Percentiles rank a stretch among this genome's conserved stretches.
Evolutionary conservation across 2,113 vertebrate species (phyloP).

Genomic region (Eurystomus gularis): DNA sequence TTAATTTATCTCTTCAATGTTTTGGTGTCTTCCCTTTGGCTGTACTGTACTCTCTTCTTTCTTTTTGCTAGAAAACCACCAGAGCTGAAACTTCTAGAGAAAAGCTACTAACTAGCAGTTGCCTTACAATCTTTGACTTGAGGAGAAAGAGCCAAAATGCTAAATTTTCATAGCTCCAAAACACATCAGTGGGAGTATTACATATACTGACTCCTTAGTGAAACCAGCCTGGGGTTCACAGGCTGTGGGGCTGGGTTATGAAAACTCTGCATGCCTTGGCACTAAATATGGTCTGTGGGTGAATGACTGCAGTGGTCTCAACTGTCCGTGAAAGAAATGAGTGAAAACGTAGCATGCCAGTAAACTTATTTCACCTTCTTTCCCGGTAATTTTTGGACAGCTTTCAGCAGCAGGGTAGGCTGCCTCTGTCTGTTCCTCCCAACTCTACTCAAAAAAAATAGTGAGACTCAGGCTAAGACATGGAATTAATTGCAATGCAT

Average conservation of each 20-base stretch:
- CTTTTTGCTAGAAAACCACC: neutral
- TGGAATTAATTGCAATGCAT: neutral
- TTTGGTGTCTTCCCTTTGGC: neutral
- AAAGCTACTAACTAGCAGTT: neutral
- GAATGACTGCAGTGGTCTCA: neutral
- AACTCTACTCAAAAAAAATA: neutral
- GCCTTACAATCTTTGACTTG: neutral
- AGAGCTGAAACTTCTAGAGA: neutral
- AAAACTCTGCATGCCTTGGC: neutral
- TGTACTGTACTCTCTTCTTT: neutral
- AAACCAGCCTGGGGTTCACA: neutral
- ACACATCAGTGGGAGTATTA: neutral
- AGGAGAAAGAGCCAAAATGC: neutral
- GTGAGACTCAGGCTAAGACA: neutral
- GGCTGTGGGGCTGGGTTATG: neutral
- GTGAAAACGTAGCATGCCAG: neutral
- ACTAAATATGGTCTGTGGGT: neutral
- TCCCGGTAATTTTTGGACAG: neutral
- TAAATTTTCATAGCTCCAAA: neutral
- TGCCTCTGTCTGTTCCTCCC: conserved; percentile 4
- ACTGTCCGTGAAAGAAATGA: neutral
- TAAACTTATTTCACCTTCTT: neutral
- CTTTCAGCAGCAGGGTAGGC: neutral
- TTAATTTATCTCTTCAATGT: neutral
- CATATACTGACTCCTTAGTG: neutral